Percentiles rank a stretch among this genome's conserved stretches.
Conservation (phyloP, 2,888 invertebrate genomes). For the Metopia argyrocephala region DNA sequence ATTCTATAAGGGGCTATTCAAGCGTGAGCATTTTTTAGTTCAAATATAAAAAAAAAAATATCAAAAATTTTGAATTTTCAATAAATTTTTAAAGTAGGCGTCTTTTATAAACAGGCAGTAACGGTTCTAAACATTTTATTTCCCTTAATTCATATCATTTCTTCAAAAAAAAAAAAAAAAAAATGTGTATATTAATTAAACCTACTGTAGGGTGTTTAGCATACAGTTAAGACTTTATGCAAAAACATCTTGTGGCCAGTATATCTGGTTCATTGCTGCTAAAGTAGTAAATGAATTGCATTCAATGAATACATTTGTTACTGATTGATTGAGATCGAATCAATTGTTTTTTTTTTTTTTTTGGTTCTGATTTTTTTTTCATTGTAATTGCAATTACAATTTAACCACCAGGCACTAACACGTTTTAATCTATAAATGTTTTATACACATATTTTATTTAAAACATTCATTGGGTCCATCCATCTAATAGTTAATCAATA, state of each 20-base stretch:
- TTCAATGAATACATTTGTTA: conserved; percentile 4
- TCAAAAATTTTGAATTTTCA: too few species aligned
- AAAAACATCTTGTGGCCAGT: background rate
- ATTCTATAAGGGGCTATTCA: too few species aligned
- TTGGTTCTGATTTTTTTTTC: too few species aligned
- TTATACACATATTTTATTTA: background rate
- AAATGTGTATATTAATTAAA: background rate
- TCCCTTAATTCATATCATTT: too few species aligned
- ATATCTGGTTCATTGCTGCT: background rate
- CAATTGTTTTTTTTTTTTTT: too few species aligned
- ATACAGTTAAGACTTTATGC: background rate
- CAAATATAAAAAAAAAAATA: too few species aligned
- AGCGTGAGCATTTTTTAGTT: too few species aligned
- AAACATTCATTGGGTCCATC: background rate
- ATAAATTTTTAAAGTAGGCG: too few species aligned
- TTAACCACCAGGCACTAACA: background rate
- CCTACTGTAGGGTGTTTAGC: background rate
- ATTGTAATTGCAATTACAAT: too few species aligned
- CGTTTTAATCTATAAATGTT: conserved; percentile 15
- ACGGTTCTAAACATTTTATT: too few species aligned
- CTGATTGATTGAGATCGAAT: conserved; percentile 31
- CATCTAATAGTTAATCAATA: background rate
- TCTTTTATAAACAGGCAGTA: too few species aligned
- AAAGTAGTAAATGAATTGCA: background rate
- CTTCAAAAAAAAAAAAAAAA: too few species aligned